Percentiles rank a stretch among this genome's conserved stretches.
Evolutionary conservation across 2,888 invertebrate species (phyloP).

Genomic region (Oeneis ivallda): DNA sequence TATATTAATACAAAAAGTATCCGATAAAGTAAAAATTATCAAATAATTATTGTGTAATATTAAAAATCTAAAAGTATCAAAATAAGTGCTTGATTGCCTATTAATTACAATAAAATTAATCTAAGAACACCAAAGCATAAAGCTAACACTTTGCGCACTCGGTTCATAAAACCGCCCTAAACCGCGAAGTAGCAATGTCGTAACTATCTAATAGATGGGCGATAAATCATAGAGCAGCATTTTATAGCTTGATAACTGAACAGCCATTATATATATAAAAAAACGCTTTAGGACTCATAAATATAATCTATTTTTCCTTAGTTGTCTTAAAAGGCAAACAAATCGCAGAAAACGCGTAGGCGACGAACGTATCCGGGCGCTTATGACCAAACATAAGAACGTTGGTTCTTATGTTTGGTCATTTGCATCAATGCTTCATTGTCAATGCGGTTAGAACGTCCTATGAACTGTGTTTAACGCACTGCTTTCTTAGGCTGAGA

Average conservation of each 20-base stretch:
- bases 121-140: not conserved
- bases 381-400: too few relatives aligned
- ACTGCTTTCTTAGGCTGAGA: too few relatives aligned
- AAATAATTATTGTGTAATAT: too few relatives aligned
- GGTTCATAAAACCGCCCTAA: constrained; percentile 12
- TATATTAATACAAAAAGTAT: too few relatives aligned
- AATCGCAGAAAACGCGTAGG: too few relatives aligned
- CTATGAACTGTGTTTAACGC: too few relatives aligned
- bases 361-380: too few relatives aligned
- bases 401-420: too few relatives aligned
- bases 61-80: not conserved
- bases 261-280: constrained; percentile 17
- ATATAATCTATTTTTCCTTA: not conserved
- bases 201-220: constrained; percentile 27
- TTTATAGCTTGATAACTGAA: constrained; percentile 35
- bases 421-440: too few relatives aligned
- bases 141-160: constrained; percentile 5
- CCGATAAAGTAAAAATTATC: too few relatives aligned
- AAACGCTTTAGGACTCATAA: constrained; percentile 29
- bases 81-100: not conserved
- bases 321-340: too few relatives aligned
- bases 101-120: not conserved
- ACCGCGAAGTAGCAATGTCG: constrained; percentile 4
- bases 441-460: too few relatives aligned
- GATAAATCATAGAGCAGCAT: constrained; percentile 30